Evolutionary conservation across 2,113 vertebrate genomes (phyloP).

Genomic region (Macheiramphus alcinus): DNA sequence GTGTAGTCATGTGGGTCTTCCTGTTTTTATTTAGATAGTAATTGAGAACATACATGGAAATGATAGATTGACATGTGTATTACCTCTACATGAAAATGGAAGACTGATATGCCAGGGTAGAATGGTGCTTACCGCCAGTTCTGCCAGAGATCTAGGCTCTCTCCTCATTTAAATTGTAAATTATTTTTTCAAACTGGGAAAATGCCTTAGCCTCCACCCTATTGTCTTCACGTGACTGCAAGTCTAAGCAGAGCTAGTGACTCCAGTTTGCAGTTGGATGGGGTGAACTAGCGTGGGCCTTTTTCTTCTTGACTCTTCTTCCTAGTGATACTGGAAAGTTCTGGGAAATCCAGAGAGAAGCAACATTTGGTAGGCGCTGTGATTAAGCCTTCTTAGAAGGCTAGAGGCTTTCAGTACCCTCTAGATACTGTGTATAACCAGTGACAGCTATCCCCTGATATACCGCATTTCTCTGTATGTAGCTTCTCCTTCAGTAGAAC

Average conservation of each 20-base stretch:
- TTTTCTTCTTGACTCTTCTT: not conserved
- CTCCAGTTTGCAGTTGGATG: not conserved
- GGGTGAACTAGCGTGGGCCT: not conserved
- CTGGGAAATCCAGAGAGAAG: not conserved
- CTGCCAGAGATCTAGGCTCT: not conserved
- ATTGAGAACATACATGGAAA: not conserved
- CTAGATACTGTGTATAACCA: too few relatives aligned
- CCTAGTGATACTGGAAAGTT: not conserved
- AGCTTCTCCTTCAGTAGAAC: not conserved
- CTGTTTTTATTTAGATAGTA: not conserved
- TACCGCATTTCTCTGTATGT: not conserved
- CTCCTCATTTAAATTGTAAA: not conserved
- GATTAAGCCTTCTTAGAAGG: not conserved
- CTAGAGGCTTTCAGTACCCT: not conserved
- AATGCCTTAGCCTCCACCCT: not conserved
- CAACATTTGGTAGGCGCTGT: rapidly evolving
- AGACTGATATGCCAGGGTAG: not conserved
- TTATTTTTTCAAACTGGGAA: not conserved
- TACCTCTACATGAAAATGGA: not conserved
- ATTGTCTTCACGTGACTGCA: not conserved
- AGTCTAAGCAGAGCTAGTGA: not conserved
- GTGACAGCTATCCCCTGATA: not conserved
- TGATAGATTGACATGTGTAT: not conserved
- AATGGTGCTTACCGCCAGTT: not conserved
- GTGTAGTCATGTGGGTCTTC: not conserved